phyloP scores from a whole-genome alignment of 2,113 vertebrate species.

The Stigmatopora argus region DNA sequence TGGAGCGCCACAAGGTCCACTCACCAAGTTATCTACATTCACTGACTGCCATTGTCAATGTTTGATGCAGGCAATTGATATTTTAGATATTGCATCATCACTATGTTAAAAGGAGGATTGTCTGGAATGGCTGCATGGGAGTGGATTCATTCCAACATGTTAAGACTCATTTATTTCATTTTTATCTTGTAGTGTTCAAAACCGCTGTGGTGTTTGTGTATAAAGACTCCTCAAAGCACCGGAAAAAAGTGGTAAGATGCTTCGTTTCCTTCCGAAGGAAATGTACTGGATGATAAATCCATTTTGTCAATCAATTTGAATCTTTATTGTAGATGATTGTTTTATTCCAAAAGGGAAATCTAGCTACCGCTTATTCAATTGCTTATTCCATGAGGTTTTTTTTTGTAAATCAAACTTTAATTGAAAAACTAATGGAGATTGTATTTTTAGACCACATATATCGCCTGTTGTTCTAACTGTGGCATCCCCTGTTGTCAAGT shows the following conservation, averaged over 20 bases:
- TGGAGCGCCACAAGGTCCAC: no score
- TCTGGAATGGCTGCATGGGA: conserved; percentile 6
- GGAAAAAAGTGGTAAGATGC: conserved; percentile 85
- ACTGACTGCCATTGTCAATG: no score
- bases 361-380: no score
- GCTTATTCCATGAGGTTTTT: no score
- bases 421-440: no score
- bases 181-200: conserved; percentile 81
- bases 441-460: no score
- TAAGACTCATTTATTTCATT: conserved; percentile 9
- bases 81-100: conserved; percentile 43
- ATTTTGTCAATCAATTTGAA: no score
- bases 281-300: no score
- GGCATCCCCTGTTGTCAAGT: conserved; percentile 36
- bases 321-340: no score
- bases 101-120: neutral
- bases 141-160: neutral
- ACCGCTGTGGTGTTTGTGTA: conserved; percentile 93
- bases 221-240: conserved; percentile 90
- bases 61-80: conserved; percentile 33
- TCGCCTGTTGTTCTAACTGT: neutral
- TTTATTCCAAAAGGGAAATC: no score
- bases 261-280: neutral
- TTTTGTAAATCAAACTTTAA: no score
- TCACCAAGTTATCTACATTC: no score